Percentiles rank a stretch among this genome's conserved stretches.
Evolutionary conservation across 2,888 invertebrate species (phyloP).

Genomic region (Tuberolachnus salignus): DNA sequence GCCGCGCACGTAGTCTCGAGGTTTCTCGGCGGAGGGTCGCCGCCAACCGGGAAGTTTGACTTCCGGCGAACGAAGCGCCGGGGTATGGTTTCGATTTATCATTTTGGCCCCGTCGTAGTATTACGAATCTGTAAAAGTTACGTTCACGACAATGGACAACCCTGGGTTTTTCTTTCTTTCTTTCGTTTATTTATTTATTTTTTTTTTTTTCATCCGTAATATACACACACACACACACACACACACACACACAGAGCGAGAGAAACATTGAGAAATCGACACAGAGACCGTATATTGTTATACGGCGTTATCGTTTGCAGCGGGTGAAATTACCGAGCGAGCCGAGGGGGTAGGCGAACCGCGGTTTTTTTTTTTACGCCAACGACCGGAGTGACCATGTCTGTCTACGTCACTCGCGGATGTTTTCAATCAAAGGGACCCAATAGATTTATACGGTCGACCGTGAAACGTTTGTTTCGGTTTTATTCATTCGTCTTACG

Average conservation of each 20-base stretch:
- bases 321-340: neutral
- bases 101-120: conserved; percentile 25
- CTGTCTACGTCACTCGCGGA: neutral
- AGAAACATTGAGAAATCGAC: neutral
- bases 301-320: neutral
- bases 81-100: conserved; percentile 36
- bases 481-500: conserved; percentile 15
- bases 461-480: conserved; percentile 28
- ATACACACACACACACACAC: no score
- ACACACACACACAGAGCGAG: neutral
- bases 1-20: neutral
- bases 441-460: no score
- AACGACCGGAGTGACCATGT: neutral
- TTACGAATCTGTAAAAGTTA: conserved; percentile 49
- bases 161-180: no score
- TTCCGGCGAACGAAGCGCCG: conserved; percentile 2
- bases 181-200: no score
- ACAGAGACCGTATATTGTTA: neutral
- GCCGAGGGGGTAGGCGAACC: neutral
- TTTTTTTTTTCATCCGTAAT: conserved; percentile 1
- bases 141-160: conserved; percentile 20
- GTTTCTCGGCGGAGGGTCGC: neutral
- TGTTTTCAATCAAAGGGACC: conserved; percentile 22
- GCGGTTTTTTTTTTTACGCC: neutral
- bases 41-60: conserved; percentile 15